Evolutionary conservation across 2,797 vertebrate genomes (phyloP).

Genomic region (Acipenser oxyrinchus): DNA sequence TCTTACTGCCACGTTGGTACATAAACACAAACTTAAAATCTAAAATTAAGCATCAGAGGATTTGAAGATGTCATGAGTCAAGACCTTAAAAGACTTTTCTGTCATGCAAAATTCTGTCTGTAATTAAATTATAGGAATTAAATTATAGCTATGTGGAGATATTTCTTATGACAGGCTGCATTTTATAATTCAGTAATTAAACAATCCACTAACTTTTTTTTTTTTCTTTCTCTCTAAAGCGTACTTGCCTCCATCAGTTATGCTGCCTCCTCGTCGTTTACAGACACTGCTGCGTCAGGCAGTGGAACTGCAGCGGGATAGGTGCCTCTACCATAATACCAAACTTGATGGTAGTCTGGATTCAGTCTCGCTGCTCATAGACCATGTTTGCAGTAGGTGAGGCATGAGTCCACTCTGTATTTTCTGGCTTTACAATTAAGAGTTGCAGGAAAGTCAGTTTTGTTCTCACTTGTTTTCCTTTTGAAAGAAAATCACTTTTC

Average conservation of each 20-base stretch:
- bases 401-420: neutral
- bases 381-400: slow-evolving; percentile 97
- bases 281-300: slow-evolving; percentile 93
- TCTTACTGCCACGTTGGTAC: no score
- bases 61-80: no score
- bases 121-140: no score
- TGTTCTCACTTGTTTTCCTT: neutral
- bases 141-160: no score
- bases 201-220: slow-evolving; percentile 1
- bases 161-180: no score
- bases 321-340: slow-evolving; percentile 98
- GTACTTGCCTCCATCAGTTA: slow-evolving; percentile 93
- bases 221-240: slow-evolving; percentile 51
- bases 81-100: no score
- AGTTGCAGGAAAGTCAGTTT: neutral
- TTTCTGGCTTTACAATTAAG: neutral
- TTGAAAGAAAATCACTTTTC: no score
- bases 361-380: slow-evolving; percentile 90
- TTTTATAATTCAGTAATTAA: no score
- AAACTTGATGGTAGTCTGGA: slow-evolving; percentile 90
- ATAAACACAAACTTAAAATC: no score
- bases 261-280: slow-evolving; percentile 91
- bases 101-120: no score
- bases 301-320: slow-evolving; percentile 92
- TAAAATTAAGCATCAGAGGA: no score